phyloP scores from a whole-genome alignment of 37 sponge, comb jelly and placozoan genomes.

The Oopsacas minuta region DNA sequence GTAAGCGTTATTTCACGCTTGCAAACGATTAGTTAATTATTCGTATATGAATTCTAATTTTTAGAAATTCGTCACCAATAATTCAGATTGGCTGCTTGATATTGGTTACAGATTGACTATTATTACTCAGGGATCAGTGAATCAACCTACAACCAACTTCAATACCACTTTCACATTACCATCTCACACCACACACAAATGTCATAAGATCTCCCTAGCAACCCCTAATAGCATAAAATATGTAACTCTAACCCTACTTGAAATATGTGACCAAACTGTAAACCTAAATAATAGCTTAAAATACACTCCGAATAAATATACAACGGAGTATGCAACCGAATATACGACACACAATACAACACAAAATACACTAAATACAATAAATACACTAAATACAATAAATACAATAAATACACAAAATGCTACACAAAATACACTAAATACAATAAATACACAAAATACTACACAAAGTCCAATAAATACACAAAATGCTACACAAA shows the following conservation, averaged over 20 bases:
- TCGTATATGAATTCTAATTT: background rate
- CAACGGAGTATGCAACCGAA: too few species aligned
- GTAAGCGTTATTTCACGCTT: background rate
- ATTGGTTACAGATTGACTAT: background rate
- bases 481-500: background rate
- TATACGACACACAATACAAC: too few species aligned
- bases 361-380: too few species aligned
- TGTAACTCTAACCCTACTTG: background rate
- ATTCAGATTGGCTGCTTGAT: background rate
- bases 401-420: too few species aligned
- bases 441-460: too few species aligned
- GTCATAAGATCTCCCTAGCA: background rate
- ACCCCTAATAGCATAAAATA: background rate
- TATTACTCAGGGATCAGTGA: background rate
- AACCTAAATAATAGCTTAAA: background rate
- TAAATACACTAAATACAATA: too few species aligned
- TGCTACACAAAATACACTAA: too few species aligned
- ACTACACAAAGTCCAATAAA: background rate
- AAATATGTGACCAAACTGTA: background rate
- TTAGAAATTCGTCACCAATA: background rate
- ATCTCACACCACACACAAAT: background rate
- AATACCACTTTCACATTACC: background rate
- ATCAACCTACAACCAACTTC: background rate
- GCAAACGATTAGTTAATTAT: background rate
- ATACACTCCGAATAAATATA: background rate